Evolutionary conservation across 2,888 invertebrate genomes (phyloP).

Genomic region (Alcis repandata): DNA sequence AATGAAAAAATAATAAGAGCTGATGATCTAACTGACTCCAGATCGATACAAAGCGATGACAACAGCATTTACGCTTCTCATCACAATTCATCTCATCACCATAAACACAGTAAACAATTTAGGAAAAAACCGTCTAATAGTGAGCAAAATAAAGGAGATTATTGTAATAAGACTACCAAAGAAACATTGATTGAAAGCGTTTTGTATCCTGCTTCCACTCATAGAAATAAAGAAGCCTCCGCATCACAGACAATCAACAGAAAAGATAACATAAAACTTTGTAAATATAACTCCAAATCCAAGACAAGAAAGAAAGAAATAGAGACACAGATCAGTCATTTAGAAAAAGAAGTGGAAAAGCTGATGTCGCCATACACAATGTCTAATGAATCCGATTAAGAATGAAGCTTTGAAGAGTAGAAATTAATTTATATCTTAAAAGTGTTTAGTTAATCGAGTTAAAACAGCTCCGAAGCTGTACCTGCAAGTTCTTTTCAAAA

Average conservation of each 20-base stretch:
- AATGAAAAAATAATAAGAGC: slow-evolving; percentile 56
- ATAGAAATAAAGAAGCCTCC: slow-evolving; percentile 49
- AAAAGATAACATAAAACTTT: slow-evolving; percentile 53
- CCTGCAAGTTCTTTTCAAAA: slow-evolving; percentile 30
- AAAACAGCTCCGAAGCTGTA: slow-evolving; percentile 14
- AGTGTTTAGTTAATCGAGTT: slow-evolving; percentile 42
- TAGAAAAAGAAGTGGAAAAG: slow-evolving; percentile 76
- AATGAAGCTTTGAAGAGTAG: neutral
- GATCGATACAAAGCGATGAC: slow-evolving; percentile 58
- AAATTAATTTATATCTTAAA: slow-evolving; percentile 23
- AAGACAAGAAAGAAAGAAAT: slow-evolving; percentile 63
- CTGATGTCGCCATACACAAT: slow-evolving; percentile 62
- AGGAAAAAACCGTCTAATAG: slow-evolving; percentile 42
- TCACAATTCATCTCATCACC: slow-evolving; percentile 26
- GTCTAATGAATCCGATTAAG: slow-evolving; percentile 62
- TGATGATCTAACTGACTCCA: slow-evolving; percentile 51
- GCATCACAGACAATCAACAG: slow-evolving; percentile 50
- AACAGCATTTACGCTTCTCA: slow-evolving; percentile 52
- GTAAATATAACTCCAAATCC: slow-evolving; percentile 54
- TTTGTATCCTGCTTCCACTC: slow-evolving; percentile 58
- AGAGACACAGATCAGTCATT: slow-evolving; percentile 58
- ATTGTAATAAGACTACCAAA: slow-evolving; percentile 54
- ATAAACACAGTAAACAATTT: slow-evolving; percentile 54
- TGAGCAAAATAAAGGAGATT: slow-evolving; percentile 57
- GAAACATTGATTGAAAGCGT: slow-evolving; percentile 67